Evolutionary conservation across 2,888 invertebrate genomes (phyloP).

Genomic region (Amphipyra tragopoginis): DNA sequence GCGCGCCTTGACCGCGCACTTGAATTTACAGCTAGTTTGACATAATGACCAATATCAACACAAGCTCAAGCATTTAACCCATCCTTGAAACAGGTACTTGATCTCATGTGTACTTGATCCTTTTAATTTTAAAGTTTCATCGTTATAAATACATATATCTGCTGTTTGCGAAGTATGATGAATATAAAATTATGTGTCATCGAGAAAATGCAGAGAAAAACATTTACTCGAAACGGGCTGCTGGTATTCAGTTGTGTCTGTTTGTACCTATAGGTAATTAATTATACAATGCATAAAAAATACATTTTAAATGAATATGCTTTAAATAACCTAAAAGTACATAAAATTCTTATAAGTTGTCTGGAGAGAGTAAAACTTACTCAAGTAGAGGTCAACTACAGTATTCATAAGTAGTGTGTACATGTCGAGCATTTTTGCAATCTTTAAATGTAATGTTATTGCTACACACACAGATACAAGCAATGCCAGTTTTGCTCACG

Average conservation of each 20-base stretch:
- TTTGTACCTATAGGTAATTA: not conserved
- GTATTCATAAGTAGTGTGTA: not conserved
- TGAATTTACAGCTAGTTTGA: constrained; percentile 82
- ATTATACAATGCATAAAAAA: not conserved
- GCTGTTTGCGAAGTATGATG: not conserved
- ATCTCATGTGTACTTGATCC: not conserved
- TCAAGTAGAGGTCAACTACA: constrained; percentile 2
- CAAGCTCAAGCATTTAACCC: constrained; percentile 37
- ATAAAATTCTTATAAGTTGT: not conserved
- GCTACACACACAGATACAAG: not conserved
- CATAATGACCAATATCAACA: constrained; percentile 77
- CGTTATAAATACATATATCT: not conserved
- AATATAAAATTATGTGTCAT: not conserved
- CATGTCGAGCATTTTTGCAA: constrained; percentile 5
- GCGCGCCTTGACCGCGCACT: constrained; percentile 80
- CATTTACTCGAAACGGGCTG: not conserved
- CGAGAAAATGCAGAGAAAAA: not conserved
- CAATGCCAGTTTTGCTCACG: not conserved
- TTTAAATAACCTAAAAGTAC: not conserved
- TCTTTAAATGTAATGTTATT: constrained; percentile 18
- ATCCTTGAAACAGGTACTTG: constrained; percentile 27
- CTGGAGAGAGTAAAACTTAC: constrained; percentile 3
- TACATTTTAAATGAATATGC: not conserved
- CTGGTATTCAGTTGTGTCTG: not conserved
- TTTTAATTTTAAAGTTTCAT: not conserved